Evolutionary conservation across 2,113 vertebrate genomes (phyloP), one percentile per base, ranked within the genome.

Genomic region (Turdus rufiventris): DNA sequence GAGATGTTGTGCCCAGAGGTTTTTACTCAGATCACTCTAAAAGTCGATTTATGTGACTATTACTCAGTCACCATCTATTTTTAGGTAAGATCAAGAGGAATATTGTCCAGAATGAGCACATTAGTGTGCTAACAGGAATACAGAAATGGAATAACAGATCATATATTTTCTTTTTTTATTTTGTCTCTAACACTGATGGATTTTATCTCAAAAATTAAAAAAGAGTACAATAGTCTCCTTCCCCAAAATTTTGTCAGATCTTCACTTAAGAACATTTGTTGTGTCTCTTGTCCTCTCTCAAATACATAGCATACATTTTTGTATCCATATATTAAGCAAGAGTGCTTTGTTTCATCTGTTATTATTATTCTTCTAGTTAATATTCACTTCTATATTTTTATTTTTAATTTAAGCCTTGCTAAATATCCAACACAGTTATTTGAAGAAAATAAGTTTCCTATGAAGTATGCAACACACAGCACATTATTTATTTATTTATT

Each of bases 1-100:
- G n/a, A 65, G 28, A 45, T 24, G 3, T 20, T 50, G 6, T 13
- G 5, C 18, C 33, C 7, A 26, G 9, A 2, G 2, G 1, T 74
- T 76, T 75, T 58, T 28, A 29, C 17, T 63, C 36, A 76, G 14
- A 26, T 67, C 18, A 33, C 50, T 89, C 33, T 65, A 60, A 45
- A 68, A 89, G 51, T 56, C 40, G 17, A 56, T 66, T 84, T 26
- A 31, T 25, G 25, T 75, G 31, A 51, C 60, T 61, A 8, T 83
- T 76, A 91, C 19, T 31, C 45, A 83, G 48, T 53, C 34, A 58
- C 24, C 24, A 6, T 40, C 42, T 83, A 62, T 61, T 58, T 53
- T 79, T 78, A 68, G 10, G 33, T 61, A 78, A 85, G 11, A 38
- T 43, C n/a, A 76, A 82, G 38, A 54, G n/a, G 10, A 17, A 45